Evolutionary conservation across 2,797 vertebrate genomes (phyloP).

Genomic region (Cirrhinus molitorella): DNA sequence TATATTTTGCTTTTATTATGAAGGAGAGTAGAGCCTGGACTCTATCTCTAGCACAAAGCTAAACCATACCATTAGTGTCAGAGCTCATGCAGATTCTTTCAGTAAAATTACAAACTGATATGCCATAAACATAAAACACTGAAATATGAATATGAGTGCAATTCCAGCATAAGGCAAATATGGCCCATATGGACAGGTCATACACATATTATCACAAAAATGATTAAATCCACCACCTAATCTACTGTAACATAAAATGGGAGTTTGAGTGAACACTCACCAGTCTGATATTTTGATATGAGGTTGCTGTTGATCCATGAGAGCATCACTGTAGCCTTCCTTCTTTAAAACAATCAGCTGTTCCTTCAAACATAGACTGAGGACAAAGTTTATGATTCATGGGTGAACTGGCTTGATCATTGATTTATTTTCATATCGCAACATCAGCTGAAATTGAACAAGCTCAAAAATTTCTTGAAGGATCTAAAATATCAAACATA

Average conservation of each 20-base stretch:
- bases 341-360: constrained; percentile 82
- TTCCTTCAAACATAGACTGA: constrained; percentile 83
- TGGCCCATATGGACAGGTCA: neutral
- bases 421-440: neutral
- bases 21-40: no score
- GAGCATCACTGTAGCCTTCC: constrained; percentile 82
- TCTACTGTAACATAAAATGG: neutral
- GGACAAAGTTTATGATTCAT: neutral
- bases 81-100: neutral
- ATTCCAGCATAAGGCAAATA: neutral
- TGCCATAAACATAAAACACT: neutral
- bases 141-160: constrained; percentile 1
- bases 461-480: neutral
- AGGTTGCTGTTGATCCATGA: constrained; percentile 87
- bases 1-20: no score
- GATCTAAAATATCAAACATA: constrained; percentile 70
- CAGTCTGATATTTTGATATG: constrained; percentile 89
- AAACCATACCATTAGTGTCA: neutral
- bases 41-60: neutral
- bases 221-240: neutral
- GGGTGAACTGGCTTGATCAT: neutral
- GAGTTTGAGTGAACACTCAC: constrained; percentile 71
- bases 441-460: neutral
- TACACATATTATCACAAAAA: neutral
- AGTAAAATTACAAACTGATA: neutral